Conservation (phyloP, 2,797 vertebrate genomes). For the Cercopithecus mitis region DNA sequence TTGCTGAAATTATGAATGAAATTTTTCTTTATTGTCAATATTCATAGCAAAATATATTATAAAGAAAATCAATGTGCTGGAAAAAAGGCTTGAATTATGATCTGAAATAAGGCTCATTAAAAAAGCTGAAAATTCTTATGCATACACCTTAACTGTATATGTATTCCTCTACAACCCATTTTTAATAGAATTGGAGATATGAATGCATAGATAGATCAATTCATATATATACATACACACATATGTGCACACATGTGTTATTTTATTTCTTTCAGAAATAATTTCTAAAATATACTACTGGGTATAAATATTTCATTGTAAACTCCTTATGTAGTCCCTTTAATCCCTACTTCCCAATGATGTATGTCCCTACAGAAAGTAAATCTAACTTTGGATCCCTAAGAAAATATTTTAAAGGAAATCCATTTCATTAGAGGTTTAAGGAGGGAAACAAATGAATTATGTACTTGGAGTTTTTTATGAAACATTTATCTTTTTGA, state of each 20-base stretch:
- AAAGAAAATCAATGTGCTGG: neutral
- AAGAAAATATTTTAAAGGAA: neutral
- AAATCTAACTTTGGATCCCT: neutral
- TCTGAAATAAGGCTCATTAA: neutral
- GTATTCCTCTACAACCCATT: neutral
- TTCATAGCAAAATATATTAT: neutral
- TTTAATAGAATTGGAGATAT: neutral
- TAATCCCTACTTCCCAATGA: neutral
- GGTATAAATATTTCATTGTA: neutral
- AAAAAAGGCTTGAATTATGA: neutral
- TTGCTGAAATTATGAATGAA: slow-evolving; percentile 15
- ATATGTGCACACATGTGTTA: neutral
- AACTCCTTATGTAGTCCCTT: neutral
- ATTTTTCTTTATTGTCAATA: neutral
- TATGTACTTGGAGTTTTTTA: neutral
- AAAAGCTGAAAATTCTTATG: neutral
- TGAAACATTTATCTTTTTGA: neutral
- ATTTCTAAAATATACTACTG: neutral
- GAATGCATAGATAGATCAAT: neutral
- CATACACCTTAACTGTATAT: neutral
- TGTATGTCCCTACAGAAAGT: neutral
- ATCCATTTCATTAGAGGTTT: neutral
- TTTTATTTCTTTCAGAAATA: neutral
- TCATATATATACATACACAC: neutral
- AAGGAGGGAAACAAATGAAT: neutral